Percentiles rank a stretch among this genome's conserved stretches.
Conservation (phyloP, 2,113 vertebrate genomes). For the Amblyornis subalaris region DNA sequence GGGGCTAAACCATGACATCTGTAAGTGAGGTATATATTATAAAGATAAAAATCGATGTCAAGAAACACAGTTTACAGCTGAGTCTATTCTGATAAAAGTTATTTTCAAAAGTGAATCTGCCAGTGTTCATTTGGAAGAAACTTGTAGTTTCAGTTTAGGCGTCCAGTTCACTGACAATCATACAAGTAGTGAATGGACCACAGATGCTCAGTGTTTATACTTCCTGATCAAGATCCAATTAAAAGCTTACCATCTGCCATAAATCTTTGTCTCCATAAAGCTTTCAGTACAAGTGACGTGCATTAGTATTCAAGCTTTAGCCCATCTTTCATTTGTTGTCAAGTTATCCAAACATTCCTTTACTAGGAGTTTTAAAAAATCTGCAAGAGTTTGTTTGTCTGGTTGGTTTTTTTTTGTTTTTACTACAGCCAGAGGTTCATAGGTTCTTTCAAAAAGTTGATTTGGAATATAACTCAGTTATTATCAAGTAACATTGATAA, state of each 20-base stretch:
- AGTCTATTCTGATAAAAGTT: background rate
- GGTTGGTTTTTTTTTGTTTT: background rate
- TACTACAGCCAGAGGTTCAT: background rate
- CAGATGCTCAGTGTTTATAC: background rate
- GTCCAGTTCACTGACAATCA: background rate
- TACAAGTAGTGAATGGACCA: background rate
- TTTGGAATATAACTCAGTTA: background rate
- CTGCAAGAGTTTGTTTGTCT: background rate
- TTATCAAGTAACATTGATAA: background rate
- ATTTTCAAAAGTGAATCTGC: background rate
- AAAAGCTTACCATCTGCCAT: slow-evolving; percentile 7
- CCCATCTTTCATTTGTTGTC: background rate
- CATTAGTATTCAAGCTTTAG: background rate
- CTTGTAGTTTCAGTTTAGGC: background rate
- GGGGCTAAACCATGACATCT: background rate
- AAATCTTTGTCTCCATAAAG: background rate
- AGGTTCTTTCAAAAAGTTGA: background rate
- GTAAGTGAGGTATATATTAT: background rate
- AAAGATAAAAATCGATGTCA: background rate
- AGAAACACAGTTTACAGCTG: background rate
- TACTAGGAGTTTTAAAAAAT: background rate
- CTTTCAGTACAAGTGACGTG: background rate
- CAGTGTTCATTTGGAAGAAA: background rate
- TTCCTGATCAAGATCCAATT: slow-evolving; percentile 18
- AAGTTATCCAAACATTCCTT: background rate